A percentile compares a stretch with the other conserved stretches of the same genome.
Conservation (phyloP, 2,797 vertebrate species). For the Macroramphosus scolopax region DNA sequence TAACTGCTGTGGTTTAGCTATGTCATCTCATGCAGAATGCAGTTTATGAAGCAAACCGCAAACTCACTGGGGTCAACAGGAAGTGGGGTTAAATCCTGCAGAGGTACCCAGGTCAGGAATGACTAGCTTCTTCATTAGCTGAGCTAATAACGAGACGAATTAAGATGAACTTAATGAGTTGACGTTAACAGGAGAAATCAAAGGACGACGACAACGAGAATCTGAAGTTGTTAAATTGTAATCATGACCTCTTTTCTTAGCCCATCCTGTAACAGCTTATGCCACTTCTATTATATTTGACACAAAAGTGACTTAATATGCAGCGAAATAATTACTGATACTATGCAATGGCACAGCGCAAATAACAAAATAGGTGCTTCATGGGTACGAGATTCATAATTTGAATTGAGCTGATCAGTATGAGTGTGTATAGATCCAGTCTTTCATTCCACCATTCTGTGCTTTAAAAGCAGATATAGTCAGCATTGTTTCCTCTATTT, state of each 20-base stretch:
- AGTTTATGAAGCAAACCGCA: neutral
- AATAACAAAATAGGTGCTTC: too few relatives aligned
- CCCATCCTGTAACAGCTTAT: neutral
- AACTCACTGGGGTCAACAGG: slow-evolving; percentile 6
- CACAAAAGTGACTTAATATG: neutral
- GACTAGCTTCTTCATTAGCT: slow-evolving; percentile 1
- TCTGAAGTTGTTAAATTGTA: neutral
- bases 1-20: too few relatives aligned
- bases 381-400: too few relatives aligned
- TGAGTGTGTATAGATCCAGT: too few relatives aligned
- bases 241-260: neutral
- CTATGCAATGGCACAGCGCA: too few relatives aligned
- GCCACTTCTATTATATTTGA: neutral
- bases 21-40: neutral
- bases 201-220: neutral
- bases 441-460: too few relatives aligned
- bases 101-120: slow-evolving; percentile 1
- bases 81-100: neutral
- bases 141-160: neutral
- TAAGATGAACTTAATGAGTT: neutral
- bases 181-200: too few relatives aligned
- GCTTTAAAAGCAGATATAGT: too few relatives aligned
- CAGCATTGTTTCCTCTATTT: too few relatives aligned
- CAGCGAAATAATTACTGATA: neutral
- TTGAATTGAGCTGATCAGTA: too few relatives aligned